Percentiles rank a stretch among this genome's conserved stretches.
phyloP scores from a whole-genome alignment of 2,888 invertebrate species.

The Deilephila elpenor region DNA sequence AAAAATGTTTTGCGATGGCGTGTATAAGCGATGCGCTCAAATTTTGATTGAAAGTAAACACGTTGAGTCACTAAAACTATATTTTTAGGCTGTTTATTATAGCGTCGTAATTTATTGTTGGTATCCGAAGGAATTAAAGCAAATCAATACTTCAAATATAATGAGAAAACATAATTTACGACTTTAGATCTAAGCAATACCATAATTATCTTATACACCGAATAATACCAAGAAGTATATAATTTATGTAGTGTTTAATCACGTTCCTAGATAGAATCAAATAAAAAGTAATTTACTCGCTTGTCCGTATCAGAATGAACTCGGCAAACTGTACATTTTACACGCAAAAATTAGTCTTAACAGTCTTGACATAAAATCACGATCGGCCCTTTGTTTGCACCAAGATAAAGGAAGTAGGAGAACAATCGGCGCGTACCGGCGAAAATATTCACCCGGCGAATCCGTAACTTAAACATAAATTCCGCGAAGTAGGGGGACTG shows the following conservation, averaged over 20 bases:
- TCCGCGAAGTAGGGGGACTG: slow-evolving; percentile 33
- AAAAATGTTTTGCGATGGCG: too few relatives aligned
- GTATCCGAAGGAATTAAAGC: too few relatives aligned
- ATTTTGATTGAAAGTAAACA: too few relatives aligned
- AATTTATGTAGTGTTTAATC: too few relatives aligned
- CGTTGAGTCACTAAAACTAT: too few relatives aligned
- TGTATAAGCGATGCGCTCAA: too few relatives aligned
- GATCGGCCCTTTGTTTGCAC: slow-evolving; percentile 5
- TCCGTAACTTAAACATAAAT: slow-evolving; percentile 33
- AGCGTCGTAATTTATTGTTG: too few relatives aligned
- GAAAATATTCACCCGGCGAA: slow-evolving; percentile 28
- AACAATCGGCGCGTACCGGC: slow-evolving; percentile 18
- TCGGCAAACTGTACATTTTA: not conserved
- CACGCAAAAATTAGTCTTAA: slow-evolving; percentile 19
- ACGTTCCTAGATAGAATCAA: not conserved
- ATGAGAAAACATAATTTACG: too few relatives aligned
- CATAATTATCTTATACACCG: not conserved
- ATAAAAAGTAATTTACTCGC: slow-evolving; percentile 1
- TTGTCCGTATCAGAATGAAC: not conserved
- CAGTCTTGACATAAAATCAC: slow-evolving; percentile 9
- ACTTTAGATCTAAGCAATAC: not conserved
- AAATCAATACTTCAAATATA: too few relatives aligned
- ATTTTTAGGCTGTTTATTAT: too few relatives aligned
- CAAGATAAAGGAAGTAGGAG: slow-evolving; percentile 11
- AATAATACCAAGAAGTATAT: not conserved